Conservation (phyloP, 2,888 invertebrate species). For the Heteromyza rotundicornis region DNA sequence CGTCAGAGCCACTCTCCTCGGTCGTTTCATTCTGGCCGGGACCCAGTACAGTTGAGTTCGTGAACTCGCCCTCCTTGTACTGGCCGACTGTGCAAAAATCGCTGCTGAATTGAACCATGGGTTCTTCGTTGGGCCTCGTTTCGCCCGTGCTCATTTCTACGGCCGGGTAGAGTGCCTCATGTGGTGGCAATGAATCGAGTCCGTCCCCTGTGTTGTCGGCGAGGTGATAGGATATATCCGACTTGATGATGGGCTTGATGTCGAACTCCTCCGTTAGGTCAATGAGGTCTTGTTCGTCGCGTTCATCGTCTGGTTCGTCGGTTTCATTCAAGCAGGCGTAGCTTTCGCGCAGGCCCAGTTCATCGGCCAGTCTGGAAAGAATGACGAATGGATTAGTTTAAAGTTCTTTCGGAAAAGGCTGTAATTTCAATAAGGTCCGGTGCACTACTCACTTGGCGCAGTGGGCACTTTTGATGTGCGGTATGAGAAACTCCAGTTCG, state of each 20-base stretch:
- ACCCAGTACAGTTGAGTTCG: constrained; percentile 24
- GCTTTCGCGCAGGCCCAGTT: constrained; percentile 24
- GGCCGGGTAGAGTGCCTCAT: constrained; percentile 13
- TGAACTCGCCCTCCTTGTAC: constrained; percentile 30
- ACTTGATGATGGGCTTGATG: constrained; percentile 24
- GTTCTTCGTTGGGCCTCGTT: neutral
- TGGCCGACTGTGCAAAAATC: constrained; percentile 26
- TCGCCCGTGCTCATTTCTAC: constrained; percentile 7
- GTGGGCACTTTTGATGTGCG: constrained; percentile 32
- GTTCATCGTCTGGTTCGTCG: constrained; percentile 9
- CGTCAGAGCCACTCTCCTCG: constrained; percentile 4
- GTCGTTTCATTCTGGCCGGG: constrained; percentile 3
- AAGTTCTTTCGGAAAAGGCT: too few relatives aligned
- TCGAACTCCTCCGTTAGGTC: constrained; percentile 30
- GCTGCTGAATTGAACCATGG: constrained; percentile 11
- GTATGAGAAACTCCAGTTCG: constrained; percentile 36
- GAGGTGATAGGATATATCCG: constrained; percentile 8
- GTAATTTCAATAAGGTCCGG: neutral
- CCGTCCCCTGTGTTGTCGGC: too few relatives aligned
- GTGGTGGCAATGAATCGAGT: neutral
- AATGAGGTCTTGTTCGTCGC: constrained; percentile 22
- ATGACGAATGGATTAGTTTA: neutral
- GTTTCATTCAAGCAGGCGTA: constrained; percentile 8
- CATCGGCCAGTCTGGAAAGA: constrained; percentile 28
- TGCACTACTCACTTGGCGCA: constrained; percentile 32